Evolutionary conservation across 2,888 invertebrate species (phyloP).

Genomic region (Ferrisia virgata): DNA sequence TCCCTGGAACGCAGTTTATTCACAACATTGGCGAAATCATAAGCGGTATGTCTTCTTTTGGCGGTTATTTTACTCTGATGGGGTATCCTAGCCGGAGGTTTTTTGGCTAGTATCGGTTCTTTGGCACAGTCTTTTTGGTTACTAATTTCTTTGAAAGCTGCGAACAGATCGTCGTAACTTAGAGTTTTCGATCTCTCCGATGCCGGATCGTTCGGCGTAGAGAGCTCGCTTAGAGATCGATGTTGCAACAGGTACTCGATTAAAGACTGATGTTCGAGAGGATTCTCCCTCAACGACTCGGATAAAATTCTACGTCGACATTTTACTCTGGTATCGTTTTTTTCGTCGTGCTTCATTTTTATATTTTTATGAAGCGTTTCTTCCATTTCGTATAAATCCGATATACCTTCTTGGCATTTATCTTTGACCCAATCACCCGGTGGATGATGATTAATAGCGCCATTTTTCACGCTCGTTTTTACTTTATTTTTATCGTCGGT

Average conservation of each 20-base stretch:
- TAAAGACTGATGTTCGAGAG: conserved; percentile 53
- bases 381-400: conserved; percentile 52
- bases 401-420: conserved; percentile 52
- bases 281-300: conserved; percentile 52
- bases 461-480: conserved; percentile 47
- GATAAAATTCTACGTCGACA: conserved; percentile 48
- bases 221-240: conserved; percentile 27
- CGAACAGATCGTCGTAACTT: conserved; percentile 51
- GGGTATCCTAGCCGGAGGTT: conserved; percentile 2
- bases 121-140: not conserved
- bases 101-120: not conserved
- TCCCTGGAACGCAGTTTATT: conserved; percentile 19
- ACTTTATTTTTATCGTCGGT: conserved; percentile 44
- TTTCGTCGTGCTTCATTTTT: conserved; percentile 37
- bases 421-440: conserved; percentile 50
- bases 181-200: conserved; percentile 47
- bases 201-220: not conserved
- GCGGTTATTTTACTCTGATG: conserved; percentile 39
- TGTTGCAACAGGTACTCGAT: conserved; percentile 52
- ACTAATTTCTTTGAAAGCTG: conserved; percentile 48
- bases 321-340: conserved; percentile 45
- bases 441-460: conserved; percentile 39
- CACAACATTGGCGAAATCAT: conserved; percentile 37
- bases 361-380: conserved; percentile 49
- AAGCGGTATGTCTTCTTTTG: conserved; percentile 35